Percentiles rank a stretch among this genome's conserved stretches.
Conservation (phyloP, 2,797 vertebrate genomes). For the Nannoperca obscura region DNA sequence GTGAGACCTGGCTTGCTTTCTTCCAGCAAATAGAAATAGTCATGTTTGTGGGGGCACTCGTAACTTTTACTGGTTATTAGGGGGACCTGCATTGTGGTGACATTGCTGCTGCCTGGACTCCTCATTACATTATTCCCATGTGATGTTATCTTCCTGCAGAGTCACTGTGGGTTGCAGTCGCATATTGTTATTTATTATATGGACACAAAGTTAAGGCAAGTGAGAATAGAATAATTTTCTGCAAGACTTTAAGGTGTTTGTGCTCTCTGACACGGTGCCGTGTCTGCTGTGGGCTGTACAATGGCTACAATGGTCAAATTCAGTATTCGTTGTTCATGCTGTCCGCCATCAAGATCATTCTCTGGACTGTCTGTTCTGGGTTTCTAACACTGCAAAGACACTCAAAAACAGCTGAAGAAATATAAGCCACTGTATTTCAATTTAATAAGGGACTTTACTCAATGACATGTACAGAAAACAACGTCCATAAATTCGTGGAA, state of each 20-base stretch:
- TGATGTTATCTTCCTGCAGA: conserved; percentile 3
- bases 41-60: rapidly evolving
- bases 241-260: not conserved
- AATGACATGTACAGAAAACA: conserved; percentile 40
- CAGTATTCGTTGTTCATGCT: not conserved
- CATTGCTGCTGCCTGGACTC: not conserved
- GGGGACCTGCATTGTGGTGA: not conserved
- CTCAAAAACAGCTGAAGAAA: conserved; percentile 11
- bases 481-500: conserved; percentile 8
- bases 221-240: not conserved
- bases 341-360: not conserved
- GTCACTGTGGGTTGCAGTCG: too few relatives aligned
- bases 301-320: not conserved
- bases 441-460: conserved; percentile 28
- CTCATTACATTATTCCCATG: not conserved
- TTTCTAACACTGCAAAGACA: not conserved
- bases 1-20: not conserved
- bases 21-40: not conserved
- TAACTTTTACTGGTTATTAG: not conserved
- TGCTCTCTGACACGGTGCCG: not conserved
- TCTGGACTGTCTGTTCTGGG: not conserved
- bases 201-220: not conserved
- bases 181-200: not conserved
- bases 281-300: not conserved
- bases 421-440: not conserved